These are phyloP conservation scores for Sula dactylatra DNA, from an alignment of 2,113 vertebrate species.

Conservation along the genomic window DNA sequence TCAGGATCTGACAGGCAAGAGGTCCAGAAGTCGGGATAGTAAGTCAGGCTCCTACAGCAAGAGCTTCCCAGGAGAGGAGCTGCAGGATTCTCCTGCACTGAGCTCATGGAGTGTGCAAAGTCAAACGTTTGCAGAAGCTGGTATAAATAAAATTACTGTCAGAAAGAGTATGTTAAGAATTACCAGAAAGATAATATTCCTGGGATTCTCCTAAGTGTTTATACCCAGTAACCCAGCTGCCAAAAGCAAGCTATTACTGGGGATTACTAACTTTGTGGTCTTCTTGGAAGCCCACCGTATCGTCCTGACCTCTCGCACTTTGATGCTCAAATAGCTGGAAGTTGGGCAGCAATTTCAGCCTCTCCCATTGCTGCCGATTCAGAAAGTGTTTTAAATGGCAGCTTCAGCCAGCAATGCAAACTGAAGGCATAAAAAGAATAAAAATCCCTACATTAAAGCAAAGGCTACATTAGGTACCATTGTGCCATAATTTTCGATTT, in stretches of 20 bases:
- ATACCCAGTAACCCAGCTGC: background rate
- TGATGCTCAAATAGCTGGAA: background rate
- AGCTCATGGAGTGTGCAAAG: background rate
- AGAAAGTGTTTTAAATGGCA: background rate
- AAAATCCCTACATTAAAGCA: background rate
- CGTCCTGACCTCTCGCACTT: fast-evolving
- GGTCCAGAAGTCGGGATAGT: background rate
- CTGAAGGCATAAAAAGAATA: background rate
- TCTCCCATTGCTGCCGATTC: background rate
- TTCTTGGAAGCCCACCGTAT: background rate
- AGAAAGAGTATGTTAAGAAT: background rate
- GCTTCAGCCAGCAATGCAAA: background rate
- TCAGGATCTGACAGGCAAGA: background rate
- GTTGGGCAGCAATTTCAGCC: background rate
- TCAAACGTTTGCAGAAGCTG: background rate
- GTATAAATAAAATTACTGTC: background rate
- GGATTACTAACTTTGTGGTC: background rate
- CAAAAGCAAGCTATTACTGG: background rate
- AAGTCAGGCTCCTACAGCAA: background rate
- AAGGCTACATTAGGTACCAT: background rate
- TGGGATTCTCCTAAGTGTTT: background rate
- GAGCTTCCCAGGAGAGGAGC: background rate
- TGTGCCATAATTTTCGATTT: background rate
- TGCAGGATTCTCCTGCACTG: background rate
- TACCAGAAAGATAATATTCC: background rate